These are phyloP conservation scores for Actinia equina DNA, from an alignment of 64 coral and sea anemone genomes.

Conservation along the genomic window DNA sequence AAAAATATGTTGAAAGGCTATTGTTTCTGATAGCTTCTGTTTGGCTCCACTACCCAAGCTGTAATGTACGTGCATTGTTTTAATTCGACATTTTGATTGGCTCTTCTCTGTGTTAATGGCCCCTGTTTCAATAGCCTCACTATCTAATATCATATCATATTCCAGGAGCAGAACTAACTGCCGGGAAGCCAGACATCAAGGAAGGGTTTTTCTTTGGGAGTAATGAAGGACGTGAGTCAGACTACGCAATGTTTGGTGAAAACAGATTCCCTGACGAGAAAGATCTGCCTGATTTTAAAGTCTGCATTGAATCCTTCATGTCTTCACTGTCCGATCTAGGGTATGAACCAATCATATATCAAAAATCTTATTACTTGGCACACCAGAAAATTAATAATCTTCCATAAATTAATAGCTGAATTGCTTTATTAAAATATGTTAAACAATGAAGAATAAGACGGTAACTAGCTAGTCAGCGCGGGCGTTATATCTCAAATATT, in stretches of 20 bases:
- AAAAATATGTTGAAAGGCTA: no score
- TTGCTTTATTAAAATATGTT: no score
- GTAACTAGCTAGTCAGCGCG: no score
- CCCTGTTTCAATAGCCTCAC: no score
- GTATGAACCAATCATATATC: neutral
- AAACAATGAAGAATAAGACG: no score
- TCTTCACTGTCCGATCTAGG: constrained; percentile 38
- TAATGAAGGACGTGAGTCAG: neutral
- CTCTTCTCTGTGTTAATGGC: no score
- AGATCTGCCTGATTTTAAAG: constrained; percentile 41
- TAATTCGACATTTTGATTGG: no score
- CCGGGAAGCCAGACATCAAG: constrained; percentile 48
- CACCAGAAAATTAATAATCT: neutral
- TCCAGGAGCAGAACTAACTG: constrained; percentile 60
- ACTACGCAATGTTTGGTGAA: constrained; percentile 34
- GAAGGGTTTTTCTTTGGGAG: constrained; percentile 66
- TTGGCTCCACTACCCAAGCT: no score
- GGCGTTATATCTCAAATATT: no score
- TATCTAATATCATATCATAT: neutral
- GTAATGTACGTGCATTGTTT: no score
- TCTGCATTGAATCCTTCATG: constrained; percentile 15
- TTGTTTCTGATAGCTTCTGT: no score
- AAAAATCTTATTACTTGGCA: neutral
- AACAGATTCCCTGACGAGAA: constrained; percentile 68
- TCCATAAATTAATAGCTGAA: no score